These are phyloP conservation scores for Tokudaia tokunoshimensis DNA, from an alignment of 2,797 vertebrate species.

Conservation along the genomic window DNA sequence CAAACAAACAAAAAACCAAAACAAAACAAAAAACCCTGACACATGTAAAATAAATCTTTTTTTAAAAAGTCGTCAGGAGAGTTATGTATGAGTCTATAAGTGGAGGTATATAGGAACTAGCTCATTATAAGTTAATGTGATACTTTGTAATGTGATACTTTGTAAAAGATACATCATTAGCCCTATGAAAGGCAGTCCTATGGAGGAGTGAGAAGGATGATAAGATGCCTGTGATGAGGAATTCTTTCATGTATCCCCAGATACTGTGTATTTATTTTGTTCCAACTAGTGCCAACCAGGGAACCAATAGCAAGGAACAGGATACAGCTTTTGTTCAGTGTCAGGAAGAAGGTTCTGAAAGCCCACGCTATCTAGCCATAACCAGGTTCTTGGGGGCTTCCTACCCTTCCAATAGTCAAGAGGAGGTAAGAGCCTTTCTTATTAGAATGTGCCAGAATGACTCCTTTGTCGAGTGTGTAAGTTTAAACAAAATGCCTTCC, in stretches of 20 bases:
- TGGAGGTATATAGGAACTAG: background rate
- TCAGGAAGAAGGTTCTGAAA: constrained; percentile 9
- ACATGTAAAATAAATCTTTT: background rate
- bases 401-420: background rate
- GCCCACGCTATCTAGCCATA: background rate
- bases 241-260: background rate
- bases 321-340: background rate
- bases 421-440: background rate
- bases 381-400: background rate
- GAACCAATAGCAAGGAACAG: background rate
- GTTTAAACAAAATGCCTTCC: constrained; percentile 37
- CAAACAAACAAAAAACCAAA: too few species aligned
- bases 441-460: background rate
- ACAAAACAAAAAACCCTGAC: too few species aligned
- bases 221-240: background rate
- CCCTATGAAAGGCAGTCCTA: background rate
- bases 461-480: constrained; percentile 36
- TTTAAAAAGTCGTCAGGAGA: background rate
- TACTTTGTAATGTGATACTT: background rate
- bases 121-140: background rate
- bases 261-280: background rate
- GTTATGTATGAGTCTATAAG: background rate
- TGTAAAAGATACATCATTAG: background rate
- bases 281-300: constrained; percentile 1
- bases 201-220: background rate